These are phyloP conservation scores for Aegypius monachus DNA, from an alignment of 2,113 vertebrate species.

Conservation along the genomic window DNA sequence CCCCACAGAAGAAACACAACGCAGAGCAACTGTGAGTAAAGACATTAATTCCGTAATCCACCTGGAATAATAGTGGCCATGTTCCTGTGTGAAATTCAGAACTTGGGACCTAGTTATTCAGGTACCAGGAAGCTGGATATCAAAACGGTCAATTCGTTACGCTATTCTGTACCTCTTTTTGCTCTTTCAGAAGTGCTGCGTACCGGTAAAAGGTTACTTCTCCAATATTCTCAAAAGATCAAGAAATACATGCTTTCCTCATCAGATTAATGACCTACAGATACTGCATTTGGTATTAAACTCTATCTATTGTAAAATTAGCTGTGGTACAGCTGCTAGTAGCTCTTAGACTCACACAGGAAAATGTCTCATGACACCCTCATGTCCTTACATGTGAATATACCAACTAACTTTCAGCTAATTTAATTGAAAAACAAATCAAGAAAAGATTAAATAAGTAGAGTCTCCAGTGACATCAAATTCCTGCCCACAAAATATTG, in stretches of 20 bases:
- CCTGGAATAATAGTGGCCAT: not conserved
- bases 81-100: not conserved
- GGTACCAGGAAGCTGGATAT: not conserved
- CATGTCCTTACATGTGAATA: not conserved
- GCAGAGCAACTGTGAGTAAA: not conserved
- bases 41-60: not conserved
- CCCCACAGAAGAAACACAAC: not conserved
- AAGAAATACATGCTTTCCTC: not conserved
- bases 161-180: not conserved
- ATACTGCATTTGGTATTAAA: not conserved
- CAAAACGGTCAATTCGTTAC: not conserved
- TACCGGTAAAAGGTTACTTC: not conserved
- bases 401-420: not conserved
- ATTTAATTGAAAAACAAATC: not conserved
- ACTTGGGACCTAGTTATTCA: not conserved
- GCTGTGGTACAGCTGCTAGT: not conserved
- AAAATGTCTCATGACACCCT: not conserved
- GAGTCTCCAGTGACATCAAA: not conserved
- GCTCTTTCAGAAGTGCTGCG: not conserved
- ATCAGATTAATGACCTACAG: not conserved
- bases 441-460: not conserved
- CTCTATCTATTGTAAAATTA: not conserved
- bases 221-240: not conserved
- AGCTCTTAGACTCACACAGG: not conserved
- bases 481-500: not conserved